Evolutionary conservation across 2,113 vertebrate genomes (phyloP), one percentile per base, ranked within the genome.

Genomic region (Eulacestoma nigropectus): DNA sequence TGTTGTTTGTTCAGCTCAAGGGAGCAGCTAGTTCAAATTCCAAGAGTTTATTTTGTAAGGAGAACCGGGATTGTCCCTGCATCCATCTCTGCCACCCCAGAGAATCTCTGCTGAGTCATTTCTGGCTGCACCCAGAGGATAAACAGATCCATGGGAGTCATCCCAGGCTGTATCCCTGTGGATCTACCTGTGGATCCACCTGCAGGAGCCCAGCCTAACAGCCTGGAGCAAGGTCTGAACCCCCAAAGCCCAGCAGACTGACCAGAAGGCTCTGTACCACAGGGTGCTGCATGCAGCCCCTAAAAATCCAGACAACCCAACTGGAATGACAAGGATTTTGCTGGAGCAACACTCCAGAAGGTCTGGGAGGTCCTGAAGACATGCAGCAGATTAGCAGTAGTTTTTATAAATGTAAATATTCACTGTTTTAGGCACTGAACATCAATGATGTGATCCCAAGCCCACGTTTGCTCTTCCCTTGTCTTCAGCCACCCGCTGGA

Each of bases 381-480:
- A 2, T 16, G 10, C n/a, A 57, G 57, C 10, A 53, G 7, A 13
- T 22, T 15, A 60, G 16, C 20, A 26, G 8, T 0, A 21, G 21
- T 6, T 53, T 37, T 16, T 5, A 42, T 3, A 14, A 39, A 62
- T 44, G 30, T 10, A 50, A 27, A 44, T 10, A 39, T 57, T 44
- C 35, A 4, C 32, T 15, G 7, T 21, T 83, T 42, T 23, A 49
- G 37, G 35, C 46, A 65, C 32, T 9, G 27, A 75, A 42, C 15
- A 55, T 4, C 53, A 62, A 0, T 0, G 0, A 22, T 0, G 8
- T 18, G 56, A 90, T 15, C 44, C 22, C 27, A 55, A 14, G 18
- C 3, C 49, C 27, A 22, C 4, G 3, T 4, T 7, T 27, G 18
- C 19, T 47, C 30, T 39, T 33, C 62, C 52, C 33, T 41, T 7